phyloP scores from a whole-genome alignment of 2,888 invertebrate species.

The Portevinia maculata region DNA sequence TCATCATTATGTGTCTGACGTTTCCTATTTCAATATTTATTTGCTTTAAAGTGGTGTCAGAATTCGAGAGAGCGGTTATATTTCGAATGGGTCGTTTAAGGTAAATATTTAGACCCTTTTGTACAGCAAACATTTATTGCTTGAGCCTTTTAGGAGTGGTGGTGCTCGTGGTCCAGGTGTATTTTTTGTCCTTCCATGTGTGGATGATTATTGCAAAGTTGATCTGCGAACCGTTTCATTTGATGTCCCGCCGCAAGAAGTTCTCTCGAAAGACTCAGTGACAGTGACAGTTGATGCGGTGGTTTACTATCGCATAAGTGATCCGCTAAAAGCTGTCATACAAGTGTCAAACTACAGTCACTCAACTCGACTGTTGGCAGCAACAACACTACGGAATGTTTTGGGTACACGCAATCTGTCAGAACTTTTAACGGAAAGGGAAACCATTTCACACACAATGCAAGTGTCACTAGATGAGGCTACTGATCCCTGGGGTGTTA shows the following conservation, averaged over 20 bases:
- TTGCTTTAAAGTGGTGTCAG: slow-evolving; percentile 94
- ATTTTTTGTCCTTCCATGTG: slow-evolving; percentile 97
- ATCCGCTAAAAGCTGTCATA: slow-evolving; percentile 90
- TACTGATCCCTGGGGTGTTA: slow-evolving; percentile 94
- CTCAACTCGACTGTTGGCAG: slow-evolving; percentile 91
- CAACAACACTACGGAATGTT: slow-evolving; percentile 94
- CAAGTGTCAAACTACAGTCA: slow-evolving; percentile 91
- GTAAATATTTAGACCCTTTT: slow-evolving; percentile 19
- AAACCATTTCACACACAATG: slow-evolving; percentile 95
- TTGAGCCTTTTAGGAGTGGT: slow-evolving; percentile 82
- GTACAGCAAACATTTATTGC: background rate
- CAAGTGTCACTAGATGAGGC: slow-evolving; percentile 89
- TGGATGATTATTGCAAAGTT: slow-evolving; percentile 95
- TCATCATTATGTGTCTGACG: slow-evolving; percentile 89
- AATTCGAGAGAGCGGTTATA: slow-evolving; percentile 94
- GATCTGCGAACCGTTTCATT: slow-evolving; percentile 97
- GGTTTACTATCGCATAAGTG: slow-evolving; percentile 91
- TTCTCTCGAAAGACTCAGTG: slow-evolving; percentile 96
- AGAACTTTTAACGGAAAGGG: slow-evolving; percentile 95
- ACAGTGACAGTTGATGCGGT: slow-evolving; percentile 97
- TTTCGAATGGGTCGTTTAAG: slow-evolving; percentile 92
- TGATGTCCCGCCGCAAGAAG: slow-evolving; percentile 98
- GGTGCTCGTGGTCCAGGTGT: slow-evolving; percentile 94
- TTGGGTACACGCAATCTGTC: slow-evolving; percentile 95
- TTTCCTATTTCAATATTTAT: slow-evolving; percentile 92